phyloP scores from a whole-genome alignment of 2,113 vertebrate species.

The Empidonax traillii region DNA sequence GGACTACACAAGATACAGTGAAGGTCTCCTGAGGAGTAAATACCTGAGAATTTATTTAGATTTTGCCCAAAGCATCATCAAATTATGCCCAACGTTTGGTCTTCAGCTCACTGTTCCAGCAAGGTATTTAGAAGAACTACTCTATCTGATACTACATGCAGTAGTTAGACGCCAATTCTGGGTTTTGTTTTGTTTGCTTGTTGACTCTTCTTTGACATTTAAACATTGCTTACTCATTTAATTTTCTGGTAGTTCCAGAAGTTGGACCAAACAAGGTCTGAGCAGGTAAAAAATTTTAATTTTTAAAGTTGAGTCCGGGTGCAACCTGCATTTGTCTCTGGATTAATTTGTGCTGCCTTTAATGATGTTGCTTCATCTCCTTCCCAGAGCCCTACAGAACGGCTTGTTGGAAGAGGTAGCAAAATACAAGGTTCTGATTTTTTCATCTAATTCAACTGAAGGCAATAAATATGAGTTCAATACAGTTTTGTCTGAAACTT shows the following conservation, averaged over 20 bases:
- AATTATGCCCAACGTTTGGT: neutral
- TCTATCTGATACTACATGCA: neutral
- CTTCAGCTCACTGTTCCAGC: neutral
- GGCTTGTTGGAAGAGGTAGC: neutral
- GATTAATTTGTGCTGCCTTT: neutral
- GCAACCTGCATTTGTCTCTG: neutral
- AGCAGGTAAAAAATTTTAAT: neutral
- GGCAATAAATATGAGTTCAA: neutral
- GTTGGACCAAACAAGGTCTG: neutral
- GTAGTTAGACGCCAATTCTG: neutral
- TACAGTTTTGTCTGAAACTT: neutral
- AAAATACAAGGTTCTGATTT: neutral
- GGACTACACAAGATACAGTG: neutral
- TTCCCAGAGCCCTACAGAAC: neutral
- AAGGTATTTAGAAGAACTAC: neutral
- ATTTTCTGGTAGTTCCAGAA: neutral
- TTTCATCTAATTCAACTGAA: neutral
- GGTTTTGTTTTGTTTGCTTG: neutral
- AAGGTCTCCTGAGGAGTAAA: neutral
- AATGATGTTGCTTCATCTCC: neutral
- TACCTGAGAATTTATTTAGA: neutral
- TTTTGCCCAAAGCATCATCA: neutral
- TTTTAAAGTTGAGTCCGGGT: neutral
- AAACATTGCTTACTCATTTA: neutral
- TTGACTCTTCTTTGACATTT: neutral